Conservation (phyloP, 2,113 vertebrate species). For the Ictalurus punctatus region DNA sequence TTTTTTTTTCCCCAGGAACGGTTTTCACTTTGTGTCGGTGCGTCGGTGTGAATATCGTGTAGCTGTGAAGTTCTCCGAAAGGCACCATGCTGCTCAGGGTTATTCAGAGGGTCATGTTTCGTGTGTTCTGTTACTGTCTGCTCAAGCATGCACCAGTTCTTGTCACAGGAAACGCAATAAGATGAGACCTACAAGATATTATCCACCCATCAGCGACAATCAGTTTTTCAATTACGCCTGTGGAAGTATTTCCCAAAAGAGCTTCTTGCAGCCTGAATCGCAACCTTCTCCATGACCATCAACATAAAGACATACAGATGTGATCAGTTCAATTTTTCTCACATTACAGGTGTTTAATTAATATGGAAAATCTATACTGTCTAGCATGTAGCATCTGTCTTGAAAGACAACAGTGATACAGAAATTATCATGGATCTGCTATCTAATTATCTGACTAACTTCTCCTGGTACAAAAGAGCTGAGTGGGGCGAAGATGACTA, state of each 20-base stretch:
- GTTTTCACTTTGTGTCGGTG: constrained; percentile 69
- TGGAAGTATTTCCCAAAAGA: constrained; percentile 28
- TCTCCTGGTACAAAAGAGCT: not conserved
- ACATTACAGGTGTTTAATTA: constrained; percentile 31
- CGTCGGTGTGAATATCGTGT: constrained; percentile 48
- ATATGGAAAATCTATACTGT: constrained; percentile 30
- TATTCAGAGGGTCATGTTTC: constrained; percentile 52
- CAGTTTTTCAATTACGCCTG: constrained; percentile 33
- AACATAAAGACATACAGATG: constrained; percentile 9
- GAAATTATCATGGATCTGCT: not conserved
- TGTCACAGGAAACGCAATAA: constrained; percentile 25
- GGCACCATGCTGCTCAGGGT: constrained; percentile 49
- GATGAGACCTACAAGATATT: constrained; percentile 23
- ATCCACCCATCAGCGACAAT: constrained; percentile 15
- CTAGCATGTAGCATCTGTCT: not conserved
- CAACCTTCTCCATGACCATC: not conserved
- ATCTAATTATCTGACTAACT: not conserved
- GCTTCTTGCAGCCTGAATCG: not conserved
- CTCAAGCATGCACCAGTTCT: constrained; percentile 39
- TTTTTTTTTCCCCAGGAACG: constrained; percentile 23
- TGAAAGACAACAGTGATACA: not conserved
- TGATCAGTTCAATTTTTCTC: not conserved
- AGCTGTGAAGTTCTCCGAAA: constrained; percentile 24
- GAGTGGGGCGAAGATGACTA: not conserved
- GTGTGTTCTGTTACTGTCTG: constrained; percentile 50